Percentiles rank a stretch among this genome's conserved stretches.
phyloP scores from a whole-genome alignment of 2,113 vertebrate genomes.

The Diphyllodes magnificus region DNA sequence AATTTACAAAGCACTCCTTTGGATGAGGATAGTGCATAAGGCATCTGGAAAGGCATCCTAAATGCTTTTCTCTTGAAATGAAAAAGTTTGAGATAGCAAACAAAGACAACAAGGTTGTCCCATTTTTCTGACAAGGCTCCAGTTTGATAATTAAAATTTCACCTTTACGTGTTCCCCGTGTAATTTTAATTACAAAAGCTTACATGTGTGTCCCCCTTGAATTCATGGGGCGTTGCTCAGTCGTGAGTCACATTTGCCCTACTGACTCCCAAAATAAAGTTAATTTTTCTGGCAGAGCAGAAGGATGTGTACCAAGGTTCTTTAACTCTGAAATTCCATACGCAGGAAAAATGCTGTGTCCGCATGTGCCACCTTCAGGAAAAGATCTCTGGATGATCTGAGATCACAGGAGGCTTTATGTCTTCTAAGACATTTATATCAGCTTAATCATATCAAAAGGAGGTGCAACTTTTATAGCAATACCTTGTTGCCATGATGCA shows the following conservation, averaged over 20 bases:
- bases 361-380: background rate
- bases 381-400: background rate
- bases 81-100: background rate
- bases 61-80: background rate
- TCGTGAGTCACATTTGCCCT: background rate
- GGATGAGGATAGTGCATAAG: background rate
- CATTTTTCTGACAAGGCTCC: background rate
- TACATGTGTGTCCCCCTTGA: background rate
- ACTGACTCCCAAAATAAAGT: background rate
- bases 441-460: background rate
- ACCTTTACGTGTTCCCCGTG: background rate
- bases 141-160: constrained; percentile 12
- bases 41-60: background rate
- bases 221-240: background rate
- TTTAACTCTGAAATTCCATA: background rate
- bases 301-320: background rate
- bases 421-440: background rate
- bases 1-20: background rate
- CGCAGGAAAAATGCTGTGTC: background rate
- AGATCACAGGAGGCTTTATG: background rate
- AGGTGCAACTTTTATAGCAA: background rate
- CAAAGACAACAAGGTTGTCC: background rate
- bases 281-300: background rate
- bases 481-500: accelerated
- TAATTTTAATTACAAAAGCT: background rate